Conservation (phyloP, 2,797 vertebrate genomes). For the Channallabes apus region DNA sequence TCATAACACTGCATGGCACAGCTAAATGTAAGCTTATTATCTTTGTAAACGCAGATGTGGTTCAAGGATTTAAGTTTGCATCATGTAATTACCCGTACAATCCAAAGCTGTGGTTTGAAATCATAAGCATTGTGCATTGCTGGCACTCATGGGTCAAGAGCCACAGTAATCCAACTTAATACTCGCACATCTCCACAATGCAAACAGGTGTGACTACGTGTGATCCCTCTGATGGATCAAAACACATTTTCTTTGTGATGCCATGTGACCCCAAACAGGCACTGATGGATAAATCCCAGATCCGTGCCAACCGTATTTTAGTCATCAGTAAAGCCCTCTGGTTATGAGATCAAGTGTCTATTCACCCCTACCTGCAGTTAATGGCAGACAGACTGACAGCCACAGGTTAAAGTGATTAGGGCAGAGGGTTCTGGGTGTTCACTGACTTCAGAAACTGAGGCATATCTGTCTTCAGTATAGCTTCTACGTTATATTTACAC, state of each 20-base stretch:
- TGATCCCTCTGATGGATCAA: conserved; percentile 16
- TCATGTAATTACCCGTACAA: background rate
- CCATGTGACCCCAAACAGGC: conserved; percentile 29
- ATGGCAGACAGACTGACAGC: conserved; percentile 32
- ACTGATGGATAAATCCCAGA: conserved; percentile 32
- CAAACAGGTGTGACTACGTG: conserved; percentile 33
- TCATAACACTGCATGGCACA: background rate
- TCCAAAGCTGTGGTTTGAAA: conserved; percentile 5
- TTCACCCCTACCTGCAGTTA: conserved; percentile 25
- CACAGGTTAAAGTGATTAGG: conserved; percentile 10
- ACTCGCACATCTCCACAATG: conserved; percentile 1
- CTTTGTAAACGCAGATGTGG: background rate
- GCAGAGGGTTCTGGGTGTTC: background rate
- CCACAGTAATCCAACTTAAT: background rate
- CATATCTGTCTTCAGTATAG: background rate
- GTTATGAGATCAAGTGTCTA: conserved; percentile 28
- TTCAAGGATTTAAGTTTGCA: background rate
- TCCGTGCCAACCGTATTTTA: conserved; percentile 24
- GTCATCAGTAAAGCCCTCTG: conserved; percentile 34
- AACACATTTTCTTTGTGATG: conserved; percentile 24
- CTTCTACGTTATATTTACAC: background rate
- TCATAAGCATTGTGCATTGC: background rate
- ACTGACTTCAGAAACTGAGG: background rate
- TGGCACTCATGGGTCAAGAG: conserved; percentile 10
- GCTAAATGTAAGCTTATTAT: background rate